Base-by-base conservation (phyloP, 2,797 vertebrate genomes). In the Thalassophryne amazonica region DNA sequence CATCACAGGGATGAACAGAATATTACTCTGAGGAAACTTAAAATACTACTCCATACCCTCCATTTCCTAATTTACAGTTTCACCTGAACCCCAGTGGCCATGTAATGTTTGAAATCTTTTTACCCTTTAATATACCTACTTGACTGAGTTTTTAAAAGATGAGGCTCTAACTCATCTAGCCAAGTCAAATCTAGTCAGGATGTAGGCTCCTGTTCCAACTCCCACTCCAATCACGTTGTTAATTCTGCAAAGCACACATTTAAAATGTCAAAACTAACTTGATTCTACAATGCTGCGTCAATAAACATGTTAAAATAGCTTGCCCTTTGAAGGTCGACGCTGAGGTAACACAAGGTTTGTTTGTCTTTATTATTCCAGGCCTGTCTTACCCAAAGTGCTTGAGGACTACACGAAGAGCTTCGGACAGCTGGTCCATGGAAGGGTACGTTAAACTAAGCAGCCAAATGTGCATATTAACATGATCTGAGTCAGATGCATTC, bases 351-450 rank as follows among this genome's bases (percentile, higher is more conserved):
- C n/a, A n/a, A n/a, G n/a, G n/a, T n/a, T n/a, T n/a, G n/a, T n/a
- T n/a, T n/a, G n/a, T n/a, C n/a, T n/a, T n/a, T n/a, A n/a, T n/a
- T n/a, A n/a, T n/a, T n/a, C n/a, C 11, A 54, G 10, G 9, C 29
- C 12, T 29, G 14, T 39, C 92, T 92, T 77, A 98, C 96, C 94
- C 92, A 70, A 94, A 98, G 73, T 96, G 92, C 57, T 94, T 94
- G 30, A 98, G 81, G 45, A 98, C 92, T 37, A 89, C 61, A 0
- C 93, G 93, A 15, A 99, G 74, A 25, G 92, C 90, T 62, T 97
- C 95, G 0, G 95, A 93, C 73, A 99, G 84, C 78, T 98, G 95
- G 69, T 98, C 96, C 94, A 99, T 94, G 25, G 94, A 90, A 0
- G 97, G 96, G 50, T 96, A 99, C 49, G 88, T 75, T 4, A 93